Percentiles rank a stretch among this genome's conserved stretches.
Conservation (phyloP, 2,797 vertebrate genomes). For the Clamator glandarius region DNA sequence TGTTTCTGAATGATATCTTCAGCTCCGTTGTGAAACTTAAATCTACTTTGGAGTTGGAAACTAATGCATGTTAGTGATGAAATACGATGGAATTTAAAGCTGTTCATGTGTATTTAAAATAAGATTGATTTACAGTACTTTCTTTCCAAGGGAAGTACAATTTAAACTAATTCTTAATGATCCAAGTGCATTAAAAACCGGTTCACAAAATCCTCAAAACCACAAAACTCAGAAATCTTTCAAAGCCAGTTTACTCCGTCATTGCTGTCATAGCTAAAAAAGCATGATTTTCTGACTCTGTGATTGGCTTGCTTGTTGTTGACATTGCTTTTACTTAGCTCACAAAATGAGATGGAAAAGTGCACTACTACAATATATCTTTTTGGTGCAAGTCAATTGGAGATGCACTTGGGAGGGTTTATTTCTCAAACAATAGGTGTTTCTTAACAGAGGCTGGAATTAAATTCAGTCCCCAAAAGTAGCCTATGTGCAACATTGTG, state of each 20-base stretch:
- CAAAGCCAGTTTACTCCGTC: slow-evolving; percentile 16
- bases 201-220: slow-evolving; percentile 50
- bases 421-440: not conserved
- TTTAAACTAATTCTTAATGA: slow-evolving; percentile 72
- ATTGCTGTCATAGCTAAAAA: not conserved
- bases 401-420: not conserved
- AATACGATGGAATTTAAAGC: slow-evolving; percentile 55
- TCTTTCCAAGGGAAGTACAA: slow-evolving; percentile 43
- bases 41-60: slow-evolving; percentile 61
- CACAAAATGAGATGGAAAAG: not conserved
- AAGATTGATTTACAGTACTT: slow-evolving; percentile 64
- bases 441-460: not conserved
- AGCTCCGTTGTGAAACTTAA: slow-evolving; percentile 59
- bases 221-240: not conserved
- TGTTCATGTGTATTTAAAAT: slow-evolving; percentile 56
- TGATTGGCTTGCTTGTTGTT: not conserved
- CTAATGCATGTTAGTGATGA: slow-evolving; percentile 28
- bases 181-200: slow-evolving; percentile 54
- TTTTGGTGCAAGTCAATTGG: not conserved
- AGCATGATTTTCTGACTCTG: not conserved
- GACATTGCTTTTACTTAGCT: not conserved
- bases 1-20: slow-evolving; percentile 61
- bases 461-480: not conserved
- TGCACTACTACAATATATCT: not conserved
- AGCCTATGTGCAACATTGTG: accelerated